Evolutionary conservation across 53 echinoderm and acorn worm genomes (phyloP).

Genomic region (Luidia sarsii): DNA sequence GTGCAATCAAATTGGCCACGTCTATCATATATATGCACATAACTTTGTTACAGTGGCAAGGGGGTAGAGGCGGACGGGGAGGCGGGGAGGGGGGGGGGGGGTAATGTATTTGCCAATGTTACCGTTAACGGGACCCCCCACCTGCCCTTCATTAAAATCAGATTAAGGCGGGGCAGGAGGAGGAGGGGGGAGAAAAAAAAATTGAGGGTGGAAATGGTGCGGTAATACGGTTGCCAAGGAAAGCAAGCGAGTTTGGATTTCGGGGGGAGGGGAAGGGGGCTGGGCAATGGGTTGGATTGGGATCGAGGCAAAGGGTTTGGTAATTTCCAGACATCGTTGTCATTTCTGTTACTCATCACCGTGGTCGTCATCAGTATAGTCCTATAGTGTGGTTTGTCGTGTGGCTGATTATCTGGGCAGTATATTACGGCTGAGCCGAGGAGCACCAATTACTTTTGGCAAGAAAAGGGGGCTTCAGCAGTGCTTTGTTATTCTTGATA

Average conservation of each 20-base stretch:
- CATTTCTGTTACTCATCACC: neutral
- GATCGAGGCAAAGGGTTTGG: no score
- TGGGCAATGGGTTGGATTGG: no score
- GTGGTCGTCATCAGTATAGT: neutral
- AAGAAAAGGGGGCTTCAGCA: no score
- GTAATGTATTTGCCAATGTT: slow-evolving; percentile 52
- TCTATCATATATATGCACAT: slow-evolving; percentile 61
- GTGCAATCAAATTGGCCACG: slow-evolving; percentile 63
- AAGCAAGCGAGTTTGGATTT: neutral
- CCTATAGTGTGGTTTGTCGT: no score
- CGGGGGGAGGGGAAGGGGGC: neutral
- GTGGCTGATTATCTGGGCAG: no score
- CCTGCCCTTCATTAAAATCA: slow-evolving; percentile 46
- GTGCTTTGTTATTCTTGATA: no score
- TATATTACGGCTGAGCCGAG: no score
- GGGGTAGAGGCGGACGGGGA: no score
- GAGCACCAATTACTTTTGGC: no score
- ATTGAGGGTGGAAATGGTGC: neutral
- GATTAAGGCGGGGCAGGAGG: neutral
- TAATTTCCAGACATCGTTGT: neutral
- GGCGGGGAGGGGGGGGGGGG: no score
- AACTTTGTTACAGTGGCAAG: slow-evolving; percentile 49
- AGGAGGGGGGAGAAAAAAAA: neutral
- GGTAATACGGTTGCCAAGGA: slow-evolving; percentile 11
- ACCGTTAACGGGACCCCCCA: slow-evolving; percentile 12